These are phyloP conservation scores for Coregonus suidteri DNA, from an alignment of 2,797 vertebrate species.

Conservation along the genomic window DNA sequence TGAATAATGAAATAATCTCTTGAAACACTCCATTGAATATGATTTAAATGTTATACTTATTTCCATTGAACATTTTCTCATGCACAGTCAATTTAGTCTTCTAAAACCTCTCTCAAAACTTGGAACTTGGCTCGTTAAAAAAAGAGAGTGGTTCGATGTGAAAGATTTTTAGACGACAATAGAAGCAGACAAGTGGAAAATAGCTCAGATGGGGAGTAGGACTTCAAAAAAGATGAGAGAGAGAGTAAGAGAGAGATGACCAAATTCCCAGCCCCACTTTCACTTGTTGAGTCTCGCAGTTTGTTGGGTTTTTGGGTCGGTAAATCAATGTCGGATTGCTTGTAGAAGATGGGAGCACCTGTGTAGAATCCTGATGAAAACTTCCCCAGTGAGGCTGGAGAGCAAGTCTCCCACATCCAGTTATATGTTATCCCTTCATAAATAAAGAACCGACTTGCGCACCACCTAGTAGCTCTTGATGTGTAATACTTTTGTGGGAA, in stretches of 20 bases:
- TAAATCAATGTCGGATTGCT: conserved; percentile 17
- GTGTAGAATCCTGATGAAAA: conserved; percentile 16
- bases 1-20: not conserved
- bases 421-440: not conserved
- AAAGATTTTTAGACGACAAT: conserved; percentile 4
- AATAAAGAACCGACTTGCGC: not conserved
- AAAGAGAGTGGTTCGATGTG: not conserved
- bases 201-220: conserved; percentile 1
- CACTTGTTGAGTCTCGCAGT: not conserved
- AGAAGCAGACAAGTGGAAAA: conserved; percentile 20
- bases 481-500: not conserved
- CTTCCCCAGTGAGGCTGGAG: conserved; percentile 3
- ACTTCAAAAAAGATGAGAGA: conserved; percentile 8
- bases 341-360: conserved; percentile 11
- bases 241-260: not conserved
- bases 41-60: not conserved
- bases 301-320: not conserved
- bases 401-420: not conserved
- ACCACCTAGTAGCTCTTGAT: not conserved
- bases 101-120: not conserved
- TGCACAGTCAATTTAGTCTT: not conserved
- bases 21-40: not conserved
- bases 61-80: not conserved
- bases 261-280: not conserved
- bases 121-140: not conserved